Base-by-base conservation (phyloP, 2,797 vertebrate species). In the Poecilia picta region DNA sequence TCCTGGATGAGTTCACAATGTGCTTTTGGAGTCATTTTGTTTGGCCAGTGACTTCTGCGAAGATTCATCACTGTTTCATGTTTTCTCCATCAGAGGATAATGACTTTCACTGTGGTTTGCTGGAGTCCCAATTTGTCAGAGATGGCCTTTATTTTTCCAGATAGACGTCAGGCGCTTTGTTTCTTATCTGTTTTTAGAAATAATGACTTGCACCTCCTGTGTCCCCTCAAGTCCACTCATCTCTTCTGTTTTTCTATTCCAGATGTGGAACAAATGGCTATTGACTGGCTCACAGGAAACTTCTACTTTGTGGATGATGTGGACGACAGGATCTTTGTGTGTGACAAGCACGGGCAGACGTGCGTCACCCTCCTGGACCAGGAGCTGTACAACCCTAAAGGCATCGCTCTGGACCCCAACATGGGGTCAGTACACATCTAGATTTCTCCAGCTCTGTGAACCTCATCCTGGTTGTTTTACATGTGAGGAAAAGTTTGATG, bases 231-330 rank as follows among this genome's bases (percentile, higher is more conserved):
- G 74, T 64, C 57, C 77, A n/a, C 43, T 13, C 53, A 46, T 11
- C 16, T 31, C 18, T 77, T 45, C 16, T 68, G 64, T 45, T 45
- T 83, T 75, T 87, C 41, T 70, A 15, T 23, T 90, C 73, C 92
- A 99, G 98, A 98, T 53, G 98, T 99, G 88, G 97, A 98, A 86
- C 98, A 99, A 96, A 99, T 99, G 97, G 98, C 98, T 64, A 97
- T 99, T 0, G 98, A 99, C 92, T 99, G 98, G 98, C 96, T 99
- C 77, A 99, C 98, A 0, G 98, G 98, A 91, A 99, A 99, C 95
- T 97, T 99, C 95, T 99, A 99, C 95, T 99, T 99, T 55, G 98
- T 98, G 92, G 98, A 99, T 79, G 97, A 98, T 90, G 97, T 99
- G 3, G 98, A 98, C 0, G 98, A 99, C 91, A 95, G 97, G 80